phyloP scores from a whole-genome alignment of 2,888 invertebrate genomes.

The Tigriopus californicus region DNA sequence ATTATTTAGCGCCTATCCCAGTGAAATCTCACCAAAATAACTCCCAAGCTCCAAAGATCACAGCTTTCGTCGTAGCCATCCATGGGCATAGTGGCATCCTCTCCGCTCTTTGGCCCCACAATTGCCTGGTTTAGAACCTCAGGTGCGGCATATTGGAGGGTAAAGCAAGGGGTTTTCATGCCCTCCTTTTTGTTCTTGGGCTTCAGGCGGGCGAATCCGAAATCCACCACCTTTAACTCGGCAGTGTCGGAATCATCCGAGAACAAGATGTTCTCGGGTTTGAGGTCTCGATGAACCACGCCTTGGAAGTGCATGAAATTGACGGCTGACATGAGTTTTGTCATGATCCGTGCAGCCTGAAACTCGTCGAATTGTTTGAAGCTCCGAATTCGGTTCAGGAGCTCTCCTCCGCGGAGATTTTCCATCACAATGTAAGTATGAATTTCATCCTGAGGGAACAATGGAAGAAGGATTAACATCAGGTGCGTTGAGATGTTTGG shows the following conservation, averaged over 20 bases:
- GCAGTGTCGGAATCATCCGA: slow-evolving; percentile 36
- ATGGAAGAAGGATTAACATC: not conserved
- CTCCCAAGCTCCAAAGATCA: slow-evolving; percentile 90
- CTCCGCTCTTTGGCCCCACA: slow-evolving; percentile 24
- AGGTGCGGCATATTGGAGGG: slow-evolving; percentile 83
- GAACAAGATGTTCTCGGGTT: slow-evolving; percentile 69
- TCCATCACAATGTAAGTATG: slow-evolving; percentile 83
- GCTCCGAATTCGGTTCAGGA: slow-evolving; percentile 44
- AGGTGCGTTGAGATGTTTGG: not conserved
- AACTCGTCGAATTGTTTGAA: slow-evolving; percentile 51
- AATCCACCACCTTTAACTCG: slow-evolving; percentile 76
- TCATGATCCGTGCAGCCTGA: slow-evolving; percentile 56
- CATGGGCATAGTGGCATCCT: not conserved
- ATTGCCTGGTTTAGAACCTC: slow-evolving; percentile 55
- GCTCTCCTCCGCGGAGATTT: slow-evolving; percentile 61
- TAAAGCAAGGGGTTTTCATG: slow-evolving; percentile 73
- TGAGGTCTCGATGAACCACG: slow-evolving; percentile 80
- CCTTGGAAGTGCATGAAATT: slow-evolving; percentile 61
- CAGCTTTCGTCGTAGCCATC: slow-evolving; percentile 72
- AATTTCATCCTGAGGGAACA: slow-evolving; percentile 21
- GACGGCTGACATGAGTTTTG: slow-evolving; percentile 62
- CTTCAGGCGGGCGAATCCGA: slow-evolving; percentile 75
- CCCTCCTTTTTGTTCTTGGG: slow-evolving; percentile 35
- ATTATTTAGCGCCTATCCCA: not conserved
- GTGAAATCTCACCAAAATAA: slow-evolving; percentile 47